phyloP scores from a whole-genome alignment of 2,888 invertebrate species.

The Teleogryllus oceanicus region DNA sequence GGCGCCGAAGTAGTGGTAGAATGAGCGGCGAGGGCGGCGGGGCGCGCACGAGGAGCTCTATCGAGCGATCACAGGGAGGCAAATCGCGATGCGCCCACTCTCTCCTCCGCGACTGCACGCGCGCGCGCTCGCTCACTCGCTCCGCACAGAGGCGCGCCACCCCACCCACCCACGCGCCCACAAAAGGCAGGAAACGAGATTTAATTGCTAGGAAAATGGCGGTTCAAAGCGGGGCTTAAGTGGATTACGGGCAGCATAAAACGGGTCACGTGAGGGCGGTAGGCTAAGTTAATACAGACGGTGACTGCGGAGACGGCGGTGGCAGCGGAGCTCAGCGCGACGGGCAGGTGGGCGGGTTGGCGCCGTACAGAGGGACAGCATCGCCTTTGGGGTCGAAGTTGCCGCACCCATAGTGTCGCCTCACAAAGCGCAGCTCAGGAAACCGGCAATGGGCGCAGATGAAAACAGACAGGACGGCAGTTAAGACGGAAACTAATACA shows the following conservation, averaged over 20 bases:
- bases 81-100: not conserved
- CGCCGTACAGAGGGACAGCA: too few species aligned
- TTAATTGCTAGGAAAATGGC: conserved; percentile 18
- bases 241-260: conserved; percentile 8
- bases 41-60: conserved; percentile 5
- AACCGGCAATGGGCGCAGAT: too few species aligned
- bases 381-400: too few species aligned
- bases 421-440: too few species aligned
- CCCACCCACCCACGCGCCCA: not conserved
- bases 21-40: not conserved
- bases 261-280: not conserved
- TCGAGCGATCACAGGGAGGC: conserved; percentile 9
- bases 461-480: too few species aligned
- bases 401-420: too few species aligned
- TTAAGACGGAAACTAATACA: too few species aligned
- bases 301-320: not conserved
- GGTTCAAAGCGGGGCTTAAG: conserved; percentile 11
- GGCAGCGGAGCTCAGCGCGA: too few species aligned
- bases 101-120: not conserved
- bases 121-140: not conserved
- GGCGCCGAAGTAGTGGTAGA: too few species aligned
- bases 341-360: too few species aligned
- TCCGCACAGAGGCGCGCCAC: not conserved
- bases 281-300: conserved; percentile 7
- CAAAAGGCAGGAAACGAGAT: conserved; percentile 18